Evolutionary conservation across 2,113 vertebrate species (phyloP).

Genomic region (Gopherus evgoodei): DNA sequence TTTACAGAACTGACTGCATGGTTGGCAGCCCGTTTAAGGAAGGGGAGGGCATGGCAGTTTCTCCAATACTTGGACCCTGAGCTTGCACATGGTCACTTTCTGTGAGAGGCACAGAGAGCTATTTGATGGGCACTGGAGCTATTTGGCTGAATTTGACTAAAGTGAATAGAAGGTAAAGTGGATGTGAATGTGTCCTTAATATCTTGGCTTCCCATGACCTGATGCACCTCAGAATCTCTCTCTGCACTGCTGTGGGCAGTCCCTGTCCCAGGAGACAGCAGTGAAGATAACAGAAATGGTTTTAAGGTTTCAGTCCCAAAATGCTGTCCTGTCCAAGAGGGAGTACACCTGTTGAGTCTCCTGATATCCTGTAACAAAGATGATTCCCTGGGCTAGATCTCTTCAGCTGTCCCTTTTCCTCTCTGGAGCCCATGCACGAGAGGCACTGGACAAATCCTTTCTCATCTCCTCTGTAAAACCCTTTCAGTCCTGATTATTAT

Average conservation of each 20-base stretch:
- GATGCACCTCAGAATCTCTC: not conserved
- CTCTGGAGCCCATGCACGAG: not conserved
- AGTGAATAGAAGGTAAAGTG: not conserved
- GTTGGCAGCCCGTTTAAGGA: not conserved
- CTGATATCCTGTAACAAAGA: not conserved
- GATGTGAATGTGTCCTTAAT: not conserved
- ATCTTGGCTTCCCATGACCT: not conserved
- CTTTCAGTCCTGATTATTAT: not conserved
- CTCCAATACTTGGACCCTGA: not conserved
- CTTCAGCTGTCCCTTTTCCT: not conserved
- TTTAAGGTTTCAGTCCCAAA: not conserved
- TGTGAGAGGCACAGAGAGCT: not conserved
- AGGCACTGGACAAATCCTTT: not conserved
- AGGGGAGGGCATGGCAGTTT: not conserved
- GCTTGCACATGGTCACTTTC: not conserved
- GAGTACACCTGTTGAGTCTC: not conserved
- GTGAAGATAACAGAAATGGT: not conserved
- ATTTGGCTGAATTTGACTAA: not conserved
- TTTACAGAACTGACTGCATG: not conserved
- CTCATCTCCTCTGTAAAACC: not conserved
- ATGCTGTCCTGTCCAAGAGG: not conserved
- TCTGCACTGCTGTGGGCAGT: not conserved
- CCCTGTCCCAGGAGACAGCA: not conserved
- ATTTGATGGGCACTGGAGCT: not conserved
- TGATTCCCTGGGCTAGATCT: not conserved